Conservation (phyloP, 2,888 invertebrate species). For the Plebejus anna region DNA sequence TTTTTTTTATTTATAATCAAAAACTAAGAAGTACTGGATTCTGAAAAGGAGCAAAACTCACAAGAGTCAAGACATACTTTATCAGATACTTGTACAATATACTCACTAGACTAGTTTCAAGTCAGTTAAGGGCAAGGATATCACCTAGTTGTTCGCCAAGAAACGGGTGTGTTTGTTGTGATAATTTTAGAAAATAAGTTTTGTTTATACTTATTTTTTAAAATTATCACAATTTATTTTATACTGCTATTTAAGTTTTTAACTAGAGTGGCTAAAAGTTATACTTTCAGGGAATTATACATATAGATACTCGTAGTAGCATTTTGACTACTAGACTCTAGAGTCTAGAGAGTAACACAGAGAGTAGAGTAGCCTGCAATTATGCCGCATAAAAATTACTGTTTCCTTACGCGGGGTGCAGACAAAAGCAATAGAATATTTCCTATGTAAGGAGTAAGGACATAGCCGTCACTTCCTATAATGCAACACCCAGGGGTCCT, state of each 20-base stretch:
- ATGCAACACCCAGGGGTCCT: slow-evolving; percentile 24
- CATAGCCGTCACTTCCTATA: slow-evolving; percentile 1
- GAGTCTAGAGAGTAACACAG: no score
- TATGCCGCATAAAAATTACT: neutral
- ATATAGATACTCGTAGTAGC: no score
- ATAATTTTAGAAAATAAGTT: no score
- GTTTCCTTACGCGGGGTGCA: no score
- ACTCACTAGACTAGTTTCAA: neutral
- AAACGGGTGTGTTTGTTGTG: neutral
- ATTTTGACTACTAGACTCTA: no score
- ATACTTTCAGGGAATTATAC: no score
- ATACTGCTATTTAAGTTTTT: no score
- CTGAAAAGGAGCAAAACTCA: neutral
- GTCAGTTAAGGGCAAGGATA: slow-evolving; percentile 3
- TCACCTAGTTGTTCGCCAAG: neutral
- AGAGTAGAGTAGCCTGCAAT: no score
- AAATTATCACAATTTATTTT: no score
- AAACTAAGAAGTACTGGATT: neutral
- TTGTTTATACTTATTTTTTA: no score
- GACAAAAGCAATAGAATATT: neutral
- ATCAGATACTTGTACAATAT: neutral
- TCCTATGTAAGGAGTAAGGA: neutral
- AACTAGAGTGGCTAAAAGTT: neutral
- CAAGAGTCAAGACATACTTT: neutral
- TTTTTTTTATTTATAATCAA: neutral